These are phyloP conservation scores for Sphaerodactylus townsendi DNA, from an alignment of 2,113 vertebrate genomes.

Conservation along the genomic window DNA sequence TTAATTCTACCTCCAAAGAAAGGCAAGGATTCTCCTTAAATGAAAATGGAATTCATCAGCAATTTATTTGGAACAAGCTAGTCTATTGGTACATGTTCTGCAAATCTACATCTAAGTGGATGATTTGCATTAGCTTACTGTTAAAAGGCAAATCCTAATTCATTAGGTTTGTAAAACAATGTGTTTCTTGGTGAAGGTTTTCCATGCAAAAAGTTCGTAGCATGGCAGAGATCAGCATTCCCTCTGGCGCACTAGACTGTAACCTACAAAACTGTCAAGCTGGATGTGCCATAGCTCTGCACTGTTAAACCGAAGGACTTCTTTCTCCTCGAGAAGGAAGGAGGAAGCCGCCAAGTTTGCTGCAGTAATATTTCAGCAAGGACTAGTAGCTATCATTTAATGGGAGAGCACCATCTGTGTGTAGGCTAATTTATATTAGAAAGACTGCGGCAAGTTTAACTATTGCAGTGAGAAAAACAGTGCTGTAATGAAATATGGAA, in stretches of 20 bases:
- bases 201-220: not conserved
- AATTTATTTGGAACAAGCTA: not conserved
- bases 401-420: not conserved
- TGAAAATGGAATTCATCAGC: not conserved
- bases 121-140: conserved; percentile 22
- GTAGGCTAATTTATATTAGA: conserved; percentile 30
- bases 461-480: conserved; percentile 8
- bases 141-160: conserved; percentile 24
- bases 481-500: conserved; percentile 10
- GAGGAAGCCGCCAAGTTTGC: not conserved
- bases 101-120: not conserved
- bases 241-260: not conserved
- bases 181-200: conserved; percentile 10
- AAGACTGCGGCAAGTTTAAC: conserved; percentile 18
- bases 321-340: not conserved
- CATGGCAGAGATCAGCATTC: not conserved
- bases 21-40: no score
- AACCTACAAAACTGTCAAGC: conserved; percentile 7
- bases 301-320: not conserved
- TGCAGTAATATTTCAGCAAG: conserved; percentile 27
- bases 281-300: not conserved
- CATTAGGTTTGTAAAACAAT: conserved; percentile 11
- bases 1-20: not conserved
- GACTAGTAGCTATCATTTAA: conserved; percentile 23
- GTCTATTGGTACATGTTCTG: not conserved